A percentile compares a stretch with the other conserved stretches of the same genome.
Evolutionary conservation across 2,113 vertebrate species (phyloP).

Genomic region (Rhinolophus sinicus): DNA sequence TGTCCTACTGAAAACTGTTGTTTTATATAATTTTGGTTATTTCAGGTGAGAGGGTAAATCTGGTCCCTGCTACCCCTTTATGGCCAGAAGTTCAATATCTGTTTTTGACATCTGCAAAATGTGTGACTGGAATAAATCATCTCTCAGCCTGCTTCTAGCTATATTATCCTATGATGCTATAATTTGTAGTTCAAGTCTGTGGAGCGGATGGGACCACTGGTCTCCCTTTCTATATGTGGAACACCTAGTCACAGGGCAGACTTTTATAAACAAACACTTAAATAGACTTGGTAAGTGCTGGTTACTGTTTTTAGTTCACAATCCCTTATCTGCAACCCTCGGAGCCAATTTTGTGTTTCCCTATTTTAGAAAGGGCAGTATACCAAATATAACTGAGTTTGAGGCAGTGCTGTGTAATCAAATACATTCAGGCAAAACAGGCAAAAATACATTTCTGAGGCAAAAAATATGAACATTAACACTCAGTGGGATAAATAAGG

Average conservation of each 20-base stretch:
- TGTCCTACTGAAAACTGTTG: background rate
- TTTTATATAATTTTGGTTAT: background rate
- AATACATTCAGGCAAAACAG: too few species aligned
- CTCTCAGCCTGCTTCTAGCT: background rate
- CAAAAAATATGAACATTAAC: slow-evolving; percentile 28
- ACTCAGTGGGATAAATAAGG: background rate
- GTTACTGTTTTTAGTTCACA: background rate
- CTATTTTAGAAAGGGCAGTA: slow-evolving; percentile 41
- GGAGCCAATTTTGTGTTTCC: background rate
- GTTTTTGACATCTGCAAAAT: slow-evolving; percentile 1
- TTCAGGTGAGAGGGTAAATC: background rate
- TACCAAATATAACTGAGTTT: slow-evolving; percentile 1
- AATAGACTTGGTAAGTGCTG: slow-evolving; percentile 41
- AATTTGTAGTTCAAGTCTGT: slow-evolving; percentile 22
- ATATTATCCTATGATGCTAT: background rate
- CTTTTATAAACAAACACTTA: slow-evolving; percentile 38
- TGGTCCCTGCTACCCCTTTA: background rate
- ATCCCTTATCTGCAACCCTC: background rate
- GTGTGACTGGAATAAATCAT: background rate
- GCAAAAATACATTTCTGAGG: slow-evolving; percentile 31
- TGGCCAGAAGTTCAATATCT: background rate
- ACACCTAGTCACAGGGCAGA: background rate
- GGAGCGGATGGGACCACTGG: background rate
- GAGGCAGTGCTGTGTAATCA: background rate
- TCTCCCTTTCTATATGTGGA: slow-evolving; percentile 5